Conservation (phyloP, 2,113 vertebrate species). For the Chlamydotis undulata region DNA sequence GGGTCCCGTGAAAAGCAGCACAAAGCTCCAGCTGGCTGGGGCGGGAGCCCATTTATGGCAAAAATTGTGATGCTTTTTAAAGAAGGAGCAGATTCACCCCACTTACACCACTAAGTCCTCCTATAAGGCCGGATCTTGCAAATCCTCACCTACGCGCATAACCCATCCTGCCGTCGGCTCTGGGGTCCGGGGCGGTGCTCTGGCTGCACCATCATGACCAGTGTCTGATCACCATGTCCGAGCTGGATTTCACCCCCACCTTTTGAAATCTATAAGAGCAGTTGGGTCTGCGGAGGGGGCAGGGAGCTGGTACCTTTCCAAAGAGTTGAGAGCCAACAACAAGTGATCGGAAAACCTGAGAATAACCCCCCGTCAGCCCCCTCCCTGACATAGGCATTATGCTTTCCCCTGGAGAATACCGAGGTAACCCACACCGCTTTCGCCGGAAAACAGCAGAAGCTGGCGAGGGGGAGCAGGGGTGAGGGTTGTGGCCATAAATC, state of each 20-base stretch:
- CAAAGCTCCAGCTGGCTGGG: background rate
- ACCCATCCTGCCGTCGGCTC: background rate
- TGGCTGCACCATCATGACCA: background rate
- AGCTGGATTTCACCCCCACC: constrained; percentile 35
- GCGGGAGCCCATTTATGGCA: constrained; percentile 12
- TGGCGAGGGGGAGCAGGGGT: background rate
- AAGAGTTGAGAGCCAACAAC: constrained; percentile 29
- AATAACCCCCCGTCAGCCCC: background rate
- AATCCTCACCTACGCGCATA: background rate
- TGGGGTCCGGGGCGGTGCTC: background rate
- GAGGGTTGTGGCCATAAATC: constrained; percentile 52
- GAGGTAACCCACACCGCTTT: constrained; percentile 37
- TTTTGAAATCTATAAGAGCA: constrained; percentile 40
- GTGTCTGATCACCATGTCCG: background rate
- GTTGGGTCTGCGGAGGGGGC: background rate
- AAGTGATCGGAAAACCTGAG: constrained; percentile 59
- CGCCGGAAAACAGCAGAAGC: background rate
- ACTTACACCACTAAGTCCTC: background rate
- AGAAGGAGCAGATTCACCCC: background rate
- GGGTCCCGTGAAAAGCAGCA: background rate
- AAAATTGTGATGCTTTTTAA: background rate
- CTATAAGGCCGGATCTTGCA: background rate
- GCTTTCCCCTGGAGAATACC: background rate
- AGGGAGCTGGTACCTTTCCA: constrained; percentile 19
- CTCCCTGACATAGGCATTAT: background rate